Evolutionary conservation across 1,140 invertebrate genomes (phyloP).

Genomic region (Drosophila prosaltans): DNA sequence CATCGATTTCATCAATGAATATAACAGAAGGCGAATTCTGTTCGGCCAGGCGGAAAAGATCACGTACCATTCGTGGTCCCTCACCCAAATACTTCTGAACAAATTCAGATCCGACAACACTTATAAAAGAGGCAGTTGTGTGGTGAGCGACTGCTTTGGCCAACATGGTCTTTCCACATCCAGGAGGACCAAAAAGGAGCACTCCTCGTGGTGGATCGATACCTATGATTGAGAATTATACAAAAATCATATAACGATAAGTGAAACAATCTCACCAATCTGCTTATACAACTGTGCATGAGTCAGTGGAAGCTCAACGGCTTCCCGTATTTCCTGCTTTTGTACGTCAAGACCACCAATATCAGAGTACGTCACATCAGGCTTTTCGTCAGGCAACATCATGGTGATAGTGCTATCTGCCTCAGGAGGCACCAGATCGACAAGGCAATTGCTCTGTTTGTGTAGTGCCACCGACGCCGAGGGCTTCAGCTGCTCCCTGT

Average conservation of each 20-base stretch:
- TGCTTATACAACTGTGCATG: constrained; percentile 99
- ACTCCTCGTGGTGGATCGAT: constrained; percentile 99
- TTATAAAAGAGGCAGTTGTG: constrained; percentile 98
- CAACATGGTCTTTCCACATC: constrained; percentile 98
- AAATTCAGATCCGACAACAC: constrained; percentile 99
- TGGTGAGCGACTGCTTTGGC: constrained; percentile 99
- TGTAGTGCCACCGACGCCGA: constrained; percentile 98
- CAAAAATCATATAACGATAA: not conserved
- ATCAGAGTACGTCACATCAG: constrained; percentile 97
- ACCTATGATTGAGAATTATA: constrained; percentile 22
- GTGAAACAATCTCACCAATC: constrained; percentile 85
- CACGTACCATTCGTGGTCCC: constrained; percentile 99
- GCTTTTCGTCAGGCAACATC: constrained; percentile 98
- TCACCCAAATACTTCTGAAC: constrained; percentile 99
- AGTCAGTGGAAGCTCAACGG: constrained; percentile 98
- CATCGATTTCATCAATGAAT: constrained; percentile 99
- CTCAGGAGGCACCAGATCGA: constrained; percentile 98
- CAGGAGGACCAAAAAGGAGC: constrained; percentile 98
- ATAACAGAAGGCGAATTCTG: constrained; percentile 99
- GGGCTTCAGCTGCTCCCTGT: constrained; percentile 96
- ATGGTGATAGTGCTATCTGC: constrained; percentile 97
- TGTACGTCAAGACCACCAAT: constrained; percentile 99
- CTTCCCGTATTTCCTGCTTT: constrained; percentile 99
- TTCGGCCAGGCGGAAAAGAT: constrained; percentile 98
- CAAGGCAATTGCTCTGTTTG: constrained; percentile 98